Conservation (phyloP, 92 coral and sea anemone species). For the Ricordea florida region DNA sequence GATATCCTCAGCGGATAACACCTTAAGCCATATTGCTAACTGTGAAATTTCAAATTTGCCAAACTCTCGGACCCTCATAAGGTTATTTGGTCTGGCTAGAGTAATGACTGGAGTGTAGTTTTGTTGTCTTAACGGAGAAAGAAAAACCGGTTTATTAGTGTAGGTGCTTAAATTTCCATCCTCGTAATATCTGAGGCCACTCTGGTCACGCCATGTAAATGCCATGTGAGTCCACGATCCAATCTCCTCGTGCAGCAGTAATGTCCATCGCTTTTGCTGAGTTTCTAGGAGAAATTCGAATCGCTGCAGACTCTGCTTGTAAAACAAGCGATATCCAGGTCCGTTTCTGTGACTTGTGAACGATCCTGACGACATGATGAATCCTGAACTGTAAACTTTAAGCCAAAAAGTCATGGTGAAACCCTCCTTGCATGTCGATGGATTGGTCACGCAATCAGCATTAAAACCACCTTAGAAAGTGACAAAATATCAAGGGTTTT, state of each 20-base stretch:
- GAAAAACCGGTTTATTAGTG: conserved; percentile 39
- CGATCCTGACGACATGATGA: conserved; percentile 89
- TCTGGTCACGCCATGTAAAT: conserved; percentile 70
- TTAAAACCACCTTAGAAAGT: conserved; percentile 77
- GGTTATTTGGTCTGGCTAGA: conserved; percentile 79
- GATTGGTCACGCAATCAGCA: conserved; percentile 91
- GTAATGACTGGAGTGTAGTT: conserved; percentile 80
- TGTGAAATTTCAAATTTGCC: conserved; percentile 91
- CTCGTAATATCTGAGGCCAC: conserved; percentile 73
- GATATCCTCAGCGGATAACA: conserved; percentile 54
- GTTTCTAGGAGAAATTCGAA: conserved; percentile 80
- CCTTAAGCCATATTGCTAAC: conserved; percentile 89
- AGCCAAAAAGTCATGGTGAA: conserved; percentile 94
- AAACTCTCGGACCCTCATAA: conserved; percentile 47
- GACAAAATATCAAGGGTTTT: neutral
- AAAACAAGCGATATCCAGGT: conserved; percentile 87
- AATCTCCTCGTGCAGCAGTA: conserved; percentile 62
- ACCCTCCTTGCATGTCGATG: conserved; percentile 78
- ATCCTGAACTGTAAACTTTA: conserved; percentile 76
- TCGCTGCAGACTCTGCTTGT: conserved; percentile 60
- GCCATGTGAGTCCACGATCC: conserved; percentile 91
- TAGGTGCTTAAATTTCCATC: conserved; percentile 72
- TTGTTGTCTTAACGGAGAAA: conserved; percentile 29
- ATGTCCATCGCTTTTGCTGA: conserved; percentile 62
- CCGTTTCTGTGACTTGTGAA: conserved; percentile 88